These are phyloP conservation scores for Zaprionus davidi DNA, from an alignment of 1,140 invertebrate genomes.

Conservation along the genomic window DNA sequence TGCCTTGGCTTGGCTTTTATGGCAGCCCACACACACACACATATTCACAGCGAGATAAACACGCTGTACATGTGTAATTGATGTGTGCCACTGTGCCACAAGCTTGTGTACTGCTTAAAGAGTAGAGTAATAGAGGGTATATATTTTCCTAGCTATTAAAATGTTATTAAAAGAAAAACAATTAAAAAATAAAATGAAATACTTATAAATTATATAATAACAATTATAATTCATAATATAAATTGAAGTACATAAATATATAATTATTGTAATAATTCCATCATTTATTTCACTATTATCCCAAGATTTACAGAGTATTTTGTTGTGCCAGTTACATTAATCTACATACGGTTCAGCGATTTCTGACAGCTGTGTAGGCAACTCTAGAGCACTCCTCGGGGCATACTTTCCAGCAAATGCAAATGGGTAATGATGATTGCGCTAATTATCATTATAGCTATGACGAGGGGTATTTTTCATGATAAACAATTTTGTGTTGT, in stretches of 20 bases:
- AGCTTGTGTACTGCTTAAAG: neutral
- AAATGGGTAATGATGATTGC: neutral
- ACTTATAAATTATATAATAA: no score
- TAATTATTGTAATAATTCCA: no score
- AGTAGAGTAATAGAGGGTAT: neutral
- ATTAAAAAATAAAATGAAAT: no score
- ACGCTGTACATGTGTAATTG: slow-evolving; percentile 20
- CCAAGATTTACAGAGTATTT: neutral
- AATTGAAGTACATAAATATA: no score
- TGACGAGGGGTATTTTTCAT: neutral
- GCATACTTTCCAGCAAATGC: neutral
- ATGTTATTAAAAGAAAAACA: no score
- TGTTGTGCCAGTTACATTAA: neutral
- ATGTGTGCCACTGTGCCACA: slow-evolving; percentile 14
- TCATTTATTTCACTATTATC: no score
- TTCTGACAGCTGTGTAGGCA: neutral
- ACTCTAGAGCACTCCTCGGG: neutral
- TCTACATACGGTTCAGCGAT: neutral
- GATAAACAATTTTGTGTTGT: slow-evolving; percentile 10
- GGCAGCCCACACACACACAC: slow-evolving; percentile 4
- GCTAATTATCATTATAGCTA: neutral
- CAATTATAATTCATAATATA: no score
- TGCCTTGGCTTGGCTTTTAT: slow-evolving; percentile 27
- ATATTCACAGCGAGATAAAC: neutral
- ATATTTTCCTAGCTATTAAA: neutral